Evolutionary conservation across 2,797 vertebrate species (phyloP).

Genomic region (Enteromius viviparus): DNA sequence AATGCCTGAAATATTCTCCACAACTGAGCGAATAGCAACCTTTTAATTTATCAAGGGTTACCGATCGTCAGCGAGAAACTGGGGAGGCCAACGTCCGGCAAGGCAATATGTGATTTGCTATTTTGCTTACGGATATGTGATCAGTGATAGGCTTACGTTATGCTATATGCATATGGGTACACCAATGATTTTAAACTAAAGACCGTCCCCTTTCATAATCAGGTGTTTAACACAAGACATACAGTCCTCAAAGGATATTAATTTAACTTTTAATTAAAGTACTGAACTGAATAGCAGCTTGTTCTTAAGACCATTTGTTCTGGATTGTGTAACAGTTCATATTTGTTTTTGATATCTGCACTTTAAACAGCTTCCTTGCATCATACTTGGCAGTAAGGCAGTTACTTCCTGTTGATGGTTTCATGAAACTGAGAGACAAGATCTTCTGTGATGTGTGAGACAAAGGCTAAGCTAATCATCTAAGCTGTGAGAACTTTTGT

Average conservation of each 20-base stretch:
- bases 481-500: constrained; percentile 35
- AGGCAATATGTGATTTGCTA: no score
- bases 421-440: constrained; percentile 17
- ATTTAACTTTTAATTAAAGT: background rate
- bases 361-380: background rate
- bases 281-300: constrained; percentile 14
- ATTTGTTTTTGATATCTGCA: constrained; percentile 44
- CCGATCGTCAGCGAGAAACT: no score
- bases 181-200: no score
- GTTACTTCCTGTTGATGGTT: constrained; percentile 49
- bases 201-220: background rate
- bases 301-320: constrained; percentile 16
- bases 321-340: constrained; percentile 36
- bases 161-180: no score
- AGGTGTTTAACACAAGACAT: background rate
- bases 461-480: constrained; percentile 43
- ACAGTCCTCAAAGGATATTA: background rate
- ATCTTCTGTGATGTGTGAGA: constrained; percentile 36
- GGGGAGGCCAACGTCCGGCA: no score
- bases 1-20: no score
- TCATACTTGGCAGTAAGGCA: background rate
- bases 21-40: no score
- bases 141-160: no score
- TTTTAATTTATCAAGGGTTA: no score
- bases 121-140: no score